These are phyloP conservation scores for Mythimna loreyi DNA, from an alignment of 2,888 invertebrate genomes.

Conservation along the genomic window DNA sequence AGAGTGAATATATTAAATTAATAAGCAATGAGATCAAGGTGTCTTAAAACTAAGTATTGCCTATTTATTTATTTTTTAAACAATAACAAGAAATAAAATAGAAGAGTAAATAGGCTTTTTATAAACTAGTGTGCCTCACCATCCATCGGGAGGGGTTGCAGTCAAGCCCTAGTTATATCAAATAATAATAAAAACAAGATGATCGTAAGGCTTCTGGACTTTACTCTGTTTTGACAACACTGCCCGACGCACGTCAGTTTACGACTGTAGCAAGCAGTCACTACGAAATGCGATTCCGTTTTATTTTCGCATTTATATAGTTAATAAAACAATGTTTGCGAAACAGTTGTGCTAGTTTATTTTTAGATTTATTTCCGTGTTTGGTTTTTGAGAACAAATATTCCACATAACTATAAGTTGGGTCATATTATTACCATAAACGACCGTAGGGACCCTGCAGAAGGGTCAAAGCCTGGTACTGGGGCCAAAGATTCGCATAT, in stretches of 20 bases:
- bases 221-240: neutral
- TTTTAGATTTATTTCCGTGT: conserved; percentile 20
- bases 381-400: neutral
- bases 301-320: conserved; percentile 48
- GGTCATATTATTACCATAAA: neutral
- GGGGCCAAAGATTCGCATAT: too few relatives aligned
- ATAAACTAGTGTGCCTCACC: too few relatives aligned
- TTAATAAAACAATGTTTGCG: conserved; percentile 41
- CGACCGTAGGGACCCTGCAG: too few relatives aligned
- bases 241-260: conserved; percentile 50
- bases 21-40: too few relatives aligned
- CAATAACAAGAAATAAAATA: too few relatives aligned
- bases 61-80: too few relatives aligned
- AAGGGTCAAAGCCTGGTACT: too few relatives aligned
- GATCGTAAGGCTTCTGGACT: conserved; percentile 9
- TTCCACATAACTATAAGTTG: neutral
- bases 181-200: neutral
- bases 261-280: conserved; percentile 54
- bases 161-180: too few relatives aligned
- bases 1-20: too few relatives aligned
- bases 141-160: too few relatives aligned
- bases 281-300: conserved; percentile 48
- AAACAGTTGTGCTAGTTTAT: conserved; percentile 24
- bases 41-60: too few relatives aligned
- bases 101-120: too few relatives aligned